Evolutionary conservation across 2,113 vertebrate species (phyloP).

Genomic region (Chionis minor): DNA sequence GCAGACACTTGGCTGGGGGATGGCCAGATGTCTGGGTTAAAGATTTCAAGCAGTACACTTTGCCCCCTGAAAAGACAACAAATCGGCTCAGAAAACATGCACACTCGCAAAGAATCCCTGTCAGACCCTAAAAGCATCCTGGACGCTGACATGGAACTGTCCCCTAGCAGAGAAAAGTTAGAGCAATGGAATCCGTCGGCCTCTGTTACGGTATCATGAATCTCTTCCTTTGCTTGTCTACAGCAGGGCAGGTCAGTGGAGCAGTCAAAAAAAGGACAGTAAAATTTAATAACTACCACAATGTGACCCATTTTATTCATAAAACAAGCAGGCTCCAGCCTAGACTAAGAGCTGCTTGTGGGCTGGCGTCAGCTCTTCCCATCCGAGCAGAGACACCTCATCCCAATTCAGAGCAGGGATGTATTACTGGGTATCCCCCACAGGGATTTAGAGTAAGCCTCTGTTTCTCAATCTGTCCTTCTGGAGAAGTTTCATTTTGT

Average conservation of each 20-base stretch:
- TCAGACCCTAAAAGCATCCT: neutral
- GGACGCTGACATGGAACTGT: accelerated
- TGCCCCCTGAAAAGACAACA: neutral
- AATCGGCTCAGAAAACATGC: neutral
- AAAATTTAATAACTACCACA: neutral
- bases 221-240: neutral
- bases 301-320: neutral
- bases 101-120: neutral
- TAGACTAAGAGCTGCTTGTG: neutral
- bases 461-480: neutral
- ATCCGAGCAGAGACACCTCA: neutral
- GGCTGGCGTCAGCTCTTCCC: neutral
- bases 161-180: neutral
- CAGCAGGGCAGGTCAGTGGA: neutral
- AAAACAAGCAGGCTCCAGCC: neutral
- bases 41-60: neutral
- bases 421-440: neutral
- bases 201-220: neutral
- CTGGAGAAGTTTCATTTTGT: neutral
- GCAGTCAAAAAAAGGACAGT: neutral
- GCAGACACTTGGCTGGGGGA: neutral
- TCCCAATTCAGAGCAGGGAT: accelerated
- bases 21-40: neutral
- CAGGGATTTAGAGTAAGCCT: neutral
- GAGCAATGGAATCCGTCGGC: neutral